Conservation (phyloP, 1,140 invertebrate species). For the Elymnias hypermnestra region DNA sequence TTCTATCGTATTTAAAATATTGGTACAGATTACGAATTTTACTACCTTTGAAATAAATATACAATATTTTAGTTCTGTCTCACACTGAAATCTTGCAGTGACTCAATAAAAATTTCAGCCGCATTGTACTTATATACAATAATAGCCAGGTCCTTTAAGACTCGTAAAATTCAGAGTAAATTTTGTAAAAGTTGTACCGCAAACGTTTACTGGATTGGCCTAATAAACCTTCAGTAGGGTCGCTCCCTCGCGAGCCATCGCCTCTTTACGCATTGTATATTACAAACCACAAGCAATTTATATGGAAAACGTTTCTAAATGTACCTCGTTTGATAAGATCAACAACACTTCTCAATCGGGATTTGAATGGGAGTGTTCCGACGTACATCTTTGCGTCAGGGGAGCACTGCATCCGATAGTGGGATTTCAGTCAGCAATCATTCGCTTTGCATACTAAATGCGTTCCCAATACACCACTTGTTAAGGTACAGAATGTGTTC, state of each 20-base stretch:
- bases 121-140: too few relatives aligned
- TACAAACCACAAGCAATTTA: slow-evolving; percentile 53
- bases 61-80: too few relatives aligned
- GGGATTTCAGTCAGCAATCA: slow-evolving; percentile 27
- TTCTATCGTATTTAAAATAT: too few relatives aligned
- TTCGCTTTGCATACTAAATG: slow-evolving; percentile 26
- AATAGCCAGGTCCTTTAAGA: slow-evolving; percentile 13
- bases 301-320: slow-evolving; percentile 61
- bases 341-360: slow-evolving; percentile 25
- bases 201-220: slow-evolving; percentile 36
- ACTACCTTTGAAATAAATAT: too few relatives aligned
- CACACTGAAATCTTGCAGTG: too few relatives aligned
- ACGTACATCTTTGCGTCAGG: slow-evolving; percentile 24
- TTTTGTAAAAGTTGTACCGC: slow-evolving; percentile 22
- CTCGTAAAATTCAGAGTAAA: slow-evolving; percentile 16
- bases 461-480: slow-evolving; percentile 6
- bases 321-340: slow-evolving; percentile 51
- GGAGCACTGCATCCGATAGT: slow-evolving; percentile 23
- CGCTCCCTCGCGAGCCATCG: slow-evolving; percentile 46
- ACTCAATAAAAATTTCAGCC: too few relatives aligned
- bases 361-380: slow-evolving; percentile 22
- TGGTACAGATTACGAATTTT: too few relatives aligned
- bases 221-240: slow-evolving; percentile 42
- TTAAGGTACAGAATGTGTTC: too few relatives aligned
- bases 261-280: slow-evolving; percentile 42